These are phyloP conservation scores for Nanger granti DNA, from an alignment of 2,113 vertebrate genomes.

Conservation along the genomic window DNA sequence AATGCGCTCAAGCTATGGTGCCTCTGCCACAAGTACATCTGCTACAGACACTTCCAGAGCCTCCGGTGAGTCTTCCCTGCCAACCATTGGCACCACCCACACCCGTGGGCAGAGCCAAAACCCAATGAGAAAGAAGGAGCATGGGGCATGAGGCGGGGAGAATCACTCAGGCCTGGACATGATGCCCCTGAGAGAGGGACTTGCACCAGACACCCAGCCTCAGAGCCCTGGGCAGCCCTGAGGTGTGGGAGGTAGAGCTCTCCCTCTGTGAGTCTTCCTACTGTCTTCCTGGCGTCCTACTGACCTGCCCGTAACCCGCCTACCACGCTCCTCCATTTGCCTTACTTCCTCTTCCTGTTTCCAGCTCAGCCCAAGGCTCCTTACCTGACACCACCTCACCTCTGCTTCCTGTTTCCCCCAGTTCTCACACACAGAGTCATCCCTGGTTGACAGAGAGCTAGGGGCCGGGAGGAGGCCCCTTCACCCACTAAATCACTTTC, in stretches of 20 bases:
- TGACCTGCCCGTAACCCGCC: background rate
- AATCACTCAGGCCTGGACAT: background rate
- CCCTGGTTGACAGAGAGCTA: background rate
- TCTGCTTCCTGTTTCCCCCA: background rate
- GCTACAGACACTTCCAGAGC: slow-evolving; percentile 44
- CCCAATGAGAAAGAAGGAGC: background rate
- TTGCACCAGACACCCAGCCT: background rate
- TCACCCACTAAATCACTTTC: background rate
- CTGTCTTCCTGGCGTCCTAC: background rate
- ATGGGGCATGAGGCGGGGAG: background rate
- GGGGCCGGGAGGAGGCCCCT: background rate
- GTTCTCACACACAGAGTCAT: background rate
- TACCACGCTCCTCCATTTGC: background rate
- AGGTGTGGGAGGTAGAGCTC: background rate
- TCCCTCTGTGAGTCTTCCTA: background rate
- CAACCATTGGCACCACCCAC: background rate
- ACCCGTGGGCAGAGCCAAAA: background rate
- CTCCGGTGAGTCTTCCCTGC: slow-evolving; percentile 56
- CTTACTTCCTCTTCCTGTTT: background rate
- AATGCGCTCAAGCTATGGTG: slow-evolving; percentile 8
- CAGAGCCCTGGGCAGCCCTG: background rate
- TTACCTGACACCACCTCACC: background rate
- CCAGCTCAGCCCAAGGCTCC: background rate
- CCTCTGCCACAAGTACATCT: slow-evolving; percentile 67
- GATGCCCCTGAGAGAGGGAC: background rate